phyloP scores from a whole-genome alignment of 1,140 invertebrate genomes.

The Orius insidiosus region DNA sequence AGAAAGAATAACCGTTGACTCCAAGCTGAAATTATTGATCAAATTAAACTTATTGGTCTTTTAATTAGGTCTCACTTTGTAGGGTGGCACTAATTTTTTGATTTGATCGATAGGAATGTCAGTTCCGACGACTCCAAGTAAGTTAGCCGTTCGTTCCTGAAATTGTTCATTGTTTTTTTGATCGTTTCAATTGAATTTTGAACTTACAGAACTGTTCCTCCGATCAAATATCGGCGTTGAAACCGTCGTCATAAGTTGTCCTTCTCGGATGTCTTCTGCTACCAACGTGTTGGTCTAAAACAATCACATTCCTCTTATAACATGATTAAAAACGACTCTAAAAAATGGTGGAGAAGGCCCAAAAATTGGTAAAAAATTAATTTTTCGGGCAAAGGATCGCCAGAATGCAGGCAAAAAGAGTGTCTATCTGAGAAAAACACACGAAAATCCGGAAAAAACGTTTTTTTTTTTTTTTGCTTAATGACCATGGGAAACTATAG shows the following conservation, averaged over 20 bases:
- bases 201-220: constrained; percentile 68
- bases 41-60: constrained; percentile 1
- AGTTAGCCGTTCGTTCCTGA: constrained; percentile 61
- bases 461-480: too few relatives aligned
- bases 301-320: too few relatives aligned
- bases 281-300: constrained; percentile 38
- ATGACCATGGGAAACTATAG: too few relatives aligned
- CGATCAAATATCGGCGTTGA: constrained; percentile 83
- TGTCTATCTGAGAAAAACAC: too few relatives aligned
- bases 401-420: too few relatives aligned
- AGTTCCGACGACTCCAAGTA: constrained; percentile 84
- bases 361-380: too few relatives aligned
- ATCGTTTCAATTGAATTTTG: constrained; percentile 10
- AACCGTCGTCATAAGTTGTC: constrained; percentile 74
- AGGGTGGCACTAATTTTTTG: constrained; percentile 75
- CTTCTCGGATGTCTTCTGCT: constrained; percentile 37
- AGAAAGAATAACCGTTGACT: constrained; percentile 90
- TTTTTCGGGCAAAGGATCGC: too few relatives aligned
- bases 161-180: constrained; percentile 19
- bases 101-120: constrained; percentile 87
- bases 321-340: too few relatives aligned
- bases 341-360: too few relatives aligned
- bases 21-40: constrained; percentile 60
- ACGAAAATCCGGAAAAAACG: too few relatives aligned
- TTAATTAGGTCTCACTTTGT: constrained; percentile 53